Base-by-base conservation (phyloP, 2,797 vertebrate species). In the Linurgus olivaceus region DNA sequence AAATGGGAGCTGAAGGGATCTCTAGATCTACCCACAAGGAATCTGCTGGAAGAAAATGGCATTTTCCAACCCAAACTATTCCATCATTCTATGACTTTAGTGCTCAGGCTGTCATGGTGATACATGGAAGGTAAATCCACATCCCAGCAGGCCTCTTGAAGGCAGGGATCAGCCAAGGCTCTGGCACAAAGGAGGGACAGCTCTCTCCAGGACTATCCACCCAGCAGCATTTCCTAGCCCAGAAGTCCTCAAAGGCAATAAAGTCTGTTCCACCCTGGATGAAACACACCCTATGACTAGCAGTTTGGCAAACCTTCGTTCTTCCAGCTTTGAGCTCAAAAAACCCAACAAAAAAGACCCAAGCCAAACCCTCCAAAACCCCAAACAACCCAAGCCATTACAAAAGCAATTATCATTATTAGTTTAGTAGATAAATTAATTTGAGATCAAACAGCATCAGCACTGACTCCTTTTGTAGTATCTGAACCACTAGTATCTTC, bases 291-390 rank as follows among this genome's bases (percentile, higher is more conserved):
- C 55, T 91, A 52, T 94, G 95, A 96, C 92, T 59, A 95, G 89
- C 7, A 48, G 48, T 58, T 70, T 96, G 96, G 95, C 94, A 94
- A 95, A 93, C 35, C 35, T 76, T 61, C 87, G 79, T 71, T 94
- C 95, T 96, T 97, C 96, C 96, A 94, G 73, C 51, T 86, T 76
- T 24, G 42, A 90, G 84, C 42, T 95, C 68, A 95, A 96, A 72
- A 82, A 61, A 10, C 5, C 4, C 25, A 80, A 59, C 20, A 20
- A 62, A 73, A 59, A 42, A 40, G 20, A 15, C 4, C 16, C 42
- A 55, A 77, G 28, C 17, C 52, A 68, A 59, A 35, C 12, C 5
- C 1, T 14, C 28, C 0, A 3, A 40, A 31, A 24, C 73, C 3
- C 17, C 6, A 48, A 51, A 24, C 13, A 37, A 38, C 9, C 5